Base-by-base conservation (phyloP, 2,113 vertebrate species). In the Numenius arquata region DNA sequence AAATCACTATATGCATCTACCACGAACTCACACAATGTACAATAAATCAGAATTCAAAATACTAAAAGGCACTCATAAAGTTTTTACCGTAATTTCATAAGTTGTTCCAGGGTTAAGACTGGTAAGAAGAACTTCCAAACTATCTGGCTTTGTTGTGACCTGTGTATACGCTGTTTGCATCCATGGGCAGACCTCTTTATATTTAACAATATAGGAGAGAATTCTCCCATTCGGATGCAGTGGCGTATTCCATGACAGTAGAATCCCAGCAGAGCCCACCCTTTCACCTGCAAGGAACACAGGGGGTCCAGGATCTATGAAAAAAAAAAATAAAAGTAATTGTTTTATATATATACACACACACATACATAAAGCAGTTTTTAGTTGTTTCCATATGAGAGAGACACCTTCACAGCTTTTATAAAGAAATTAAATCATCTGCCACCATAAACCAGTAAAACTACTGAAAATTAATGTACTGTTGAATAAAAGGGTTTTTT, bases 151-250 rank as follows among this genome's bases (percentile, higher is more conserved):
- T 86, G 98, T 97, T 88, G 96, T 97, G 72, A 99, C 98, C 94
- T 98, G 98, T 38, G 98, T 99, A 78, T 99, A 99, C 56, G 43
- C 43, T n/a, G 98, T 63, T 93, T 99, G 98, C 23, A 98, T 98
- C 93, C 99, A 99, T 2, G 99, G 99, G 88, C 99, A 99, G 79
- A 99, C 98, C 91, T 99, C 99, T 93, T 99, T 99, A 89, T 99
- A 99, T 96, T 99, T 99, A 93, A 99, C 98, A 85, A 98, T 61
- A 43, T 99, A 99, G 50, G 97, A 98, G 13, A 98, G 58, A 89
- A 99, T 98, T 89, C 96, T 98, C 68, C 98, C 98, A 75, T 97
- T 98, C 41, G 97, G 95, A 93, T 98, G 97, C 52, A 94, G 53
- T 20, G 99, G 98, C 11, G 98, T 98, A 41, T 96, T 98, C 99